Percentiles rank a stretch among this genome's conserved stretches.
These are phyloP conservation scores for Agrilus biguttatus DNA, from an alignment of 2,888 invertebrate species.

Conservation along the genomic window DNA sequence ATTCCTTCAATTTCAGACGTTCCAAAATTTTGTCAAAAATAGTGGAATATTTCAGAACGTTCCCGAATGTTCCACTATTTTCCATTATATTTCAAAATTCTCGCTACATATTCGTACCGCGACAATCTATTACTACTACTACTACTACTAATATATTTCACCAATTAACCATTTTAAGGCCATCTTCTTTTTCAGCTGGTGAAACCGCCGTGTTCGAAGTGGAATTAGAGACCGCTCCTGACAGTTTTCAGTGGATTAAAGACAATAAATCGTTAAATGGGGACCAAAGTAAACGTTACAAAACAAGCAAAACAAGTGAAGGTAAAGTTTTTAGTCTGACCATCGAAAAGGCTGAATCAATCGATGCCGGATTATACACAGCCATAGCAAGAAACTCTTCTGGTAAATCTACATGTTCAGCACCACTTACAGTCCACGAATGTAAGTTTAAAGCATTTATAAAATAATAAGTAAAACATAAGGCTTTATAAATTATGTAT, in stretches of 20 bases:
- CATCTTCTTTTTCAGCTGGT: constrained; percentile 45
- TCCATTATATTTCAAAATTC: too few species aligned
- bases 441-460: constrained; percentile 40
- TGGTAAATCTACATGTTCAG: constrained; percentile 72
- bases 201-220: constrained; percentile 73
- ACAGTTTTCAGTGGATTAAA: constrained; percentile 69
- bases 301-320: constrained; percentile 42
- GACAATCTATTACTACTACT: too few species aligned
- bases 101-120: too few species aligned
- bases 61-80: too few species aligned
- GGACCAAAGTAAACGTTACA: constrained; percentile 55
- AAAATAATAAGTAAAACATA: too few species aligned
- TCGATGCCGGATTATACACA: constrained; percentile 81
- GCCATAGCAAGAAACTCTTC: constrained; percentile 71
- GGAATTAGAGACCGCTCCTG: constrained; percentile 47
- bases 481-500: constrained; percentile 1
- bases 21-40: too few species aligned
- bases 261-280: constrained; percentile 69
- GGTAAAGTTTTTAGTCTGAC: constrained; percentile 54
- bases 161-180: not conserved
- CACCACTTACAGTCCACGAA: constrained; percentile 74
- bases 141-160: constrained; percentile 1
- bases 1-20: too few species aligned
- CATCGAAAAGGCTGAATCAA: constrained; percentile 56
- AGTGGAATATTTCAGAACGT: too few species aligned